phyloP scores from a whole-genome alignment of 1,140 invertebrate genomes.

The Drosophila kurseongensis region DNA sequence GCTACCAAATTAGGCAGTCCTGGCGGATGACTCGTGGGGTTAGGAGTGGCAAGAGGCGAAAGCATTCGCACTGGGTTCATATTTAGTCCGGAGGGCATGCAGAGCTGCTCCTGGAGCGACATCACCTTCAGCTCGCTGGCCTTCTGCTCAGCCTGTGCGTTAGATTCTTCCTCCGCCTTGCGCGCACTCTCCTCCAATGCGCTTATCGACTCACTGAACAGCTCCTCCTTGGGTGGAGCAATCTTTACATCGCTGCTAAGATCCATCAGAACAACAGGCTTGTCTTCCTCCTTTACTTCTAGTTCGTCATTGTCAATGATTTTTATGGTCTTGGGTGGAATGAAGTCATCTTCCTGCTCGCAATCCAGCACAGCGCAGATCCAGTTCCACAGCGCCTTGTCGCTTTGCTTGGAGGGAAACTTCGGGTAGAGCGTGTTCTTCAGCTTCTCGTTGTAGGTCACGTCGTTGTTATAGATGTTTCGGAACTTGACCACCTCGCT shows the following conservation, averaged over 20 bases:
- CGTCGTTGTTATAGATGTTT: constrained; percentile 89
- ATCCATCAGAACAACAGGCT: constrained; percentile 14
- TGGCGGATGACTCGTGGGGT: constrained; percentile 61
- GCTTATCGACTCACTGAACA: constrained; percentile 32
- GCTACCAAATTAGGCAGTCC: constrained; percentile 40
- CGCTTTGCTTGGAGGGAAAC: constrained; percentile 88
- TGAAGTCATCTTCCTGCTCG: constrained; percentile 81
- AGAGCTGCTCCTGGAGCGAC: constrained; percentile 82
- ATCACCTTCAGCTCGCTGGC: constrained; percentile 79
- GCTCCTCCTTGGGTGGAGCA: constrained; percentile 56
- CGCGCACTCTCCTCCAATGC: constrained; percentile 55
- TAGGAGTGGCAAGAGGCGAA: constrained; percentile 75
- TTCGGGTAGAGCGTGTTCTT: constrained; percentile 89
- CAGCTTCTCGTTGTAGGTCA: constrained; percentile 92
- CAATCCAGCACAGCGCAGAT: constrained; percentile 78
- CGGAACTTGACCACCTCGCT: constrained; percentile 92
- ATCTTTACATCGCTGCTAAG: constrained; percentile 47
- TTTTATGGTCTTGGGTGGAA: constrained; percentile 80
- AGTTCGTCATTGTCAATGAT: constrained; percentile 76
- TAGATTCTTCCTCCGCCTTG: constrained; percentile 63
- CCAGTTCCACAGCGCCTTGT: constrained; percentile 88
- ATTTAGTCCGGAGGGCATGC: constrained; percentile 82
- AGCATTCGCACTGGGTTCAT: constrained; percentile 84
- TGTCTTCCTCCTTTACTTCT: constrained; percentile 53
- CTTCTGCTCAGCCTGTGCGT: constrained; percentile 68